A percentile compares a stretch with the other conserved stretches of the same genome.
Evolutionary conservation across 2,797 vertebrate genomes (phyloP).

Genomic region (Sciurus carolinensis): DNA sequence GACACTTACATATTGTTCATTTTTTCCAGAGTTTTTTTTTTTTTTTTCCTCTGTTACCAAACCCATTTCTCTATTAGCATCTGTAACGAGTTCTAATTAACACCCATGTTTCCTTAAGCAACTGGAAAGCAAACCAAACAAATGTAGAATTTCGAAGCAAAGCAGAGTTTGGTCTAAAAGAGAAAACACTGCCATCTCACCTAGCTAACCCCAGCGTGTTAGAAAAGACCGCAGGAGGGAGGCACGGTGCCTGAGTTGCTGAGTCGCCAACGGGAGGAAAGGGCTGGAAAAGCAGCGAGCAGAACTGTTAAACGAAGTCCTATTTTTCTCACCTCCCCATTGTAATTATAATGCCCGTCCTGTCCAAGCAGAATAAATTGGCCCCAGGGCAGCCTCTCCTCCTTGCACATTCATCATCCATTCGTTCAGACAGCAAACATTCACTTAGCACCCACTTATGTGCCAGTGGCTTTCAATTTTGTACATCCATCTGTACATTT

Average conservation of each 20-base stretch:
- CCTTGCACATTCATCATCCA: neutral
- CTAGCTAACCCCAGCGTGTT: conserved; percentile 72
- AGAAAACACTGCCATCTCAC: conserved; percentile 66
- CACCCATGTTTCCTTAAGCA: conserved; percentile 59
- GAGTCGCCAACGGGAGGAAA: conserved; percentile 75
- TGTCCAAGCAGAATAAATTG: neutral
- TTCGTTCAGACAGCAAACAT: conserved; percentile 12
- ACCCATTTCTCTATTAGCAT: conserved; percentile 31
- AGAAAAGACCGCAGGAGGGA: conserved; percentile 55
- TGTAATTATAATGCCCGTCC: neutral
- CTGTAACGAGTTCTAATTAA: conserved; percentile 66
- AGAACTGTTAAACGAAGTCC: conserved; percentile 37
- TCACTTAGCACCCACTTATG: neutral
- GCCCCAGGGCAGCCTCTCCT: neutral
- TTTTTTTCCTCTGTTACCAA: neutral
- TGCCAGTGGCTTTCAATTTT: neutral
- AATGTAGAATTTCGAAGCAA: conserved; percentile 66
- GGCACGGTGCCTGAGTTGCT: conserved; percentile 69
- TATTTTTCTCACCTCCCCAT: conserved; percentile 53
- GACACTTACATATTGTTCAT: neutral
- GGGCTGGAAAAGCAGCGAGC: conserved; percentile 49
- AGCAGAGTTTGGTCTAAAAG: conserved; percentile 62
- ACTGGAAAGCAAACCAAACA: conserved; percentile 74
- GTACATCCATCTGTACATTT: neutral
- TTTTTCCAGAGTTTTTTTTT: conserved; percentile 34